Percentiles rank a stretch among this genome's conserved stretches.
Evolutionary conservation across 1,140 invertebrate genomes (phyloP).

Genomic region (Papilio helenus): DNA sequence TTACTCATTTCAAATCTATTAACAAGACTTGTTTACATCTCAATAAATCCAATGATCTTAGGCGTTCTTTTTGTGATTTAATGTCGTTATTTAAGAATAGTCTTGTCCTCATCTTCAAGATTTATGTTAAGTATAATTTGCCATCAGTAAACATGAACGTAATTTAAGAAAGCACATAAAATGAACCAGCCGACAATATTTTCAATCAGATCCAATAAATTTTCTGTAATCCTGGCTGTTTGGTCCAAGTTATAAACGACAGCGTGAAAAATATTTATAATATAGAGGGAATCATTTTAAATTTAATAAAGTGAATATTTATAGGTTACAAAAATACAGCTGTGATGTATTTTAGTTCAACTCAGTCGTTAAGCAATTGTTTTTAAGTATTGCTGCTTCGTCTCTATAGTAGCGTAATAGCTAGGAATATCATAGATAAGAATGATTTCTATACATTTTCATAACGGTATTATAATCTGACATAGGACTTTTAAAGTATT

Average conservation of each 20-base stretch:
- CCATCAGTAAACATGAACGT: conserved; percentile 55
- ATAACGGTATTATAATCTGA: too few relatives aligned
- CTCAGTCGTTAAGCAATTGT: too few relatives aligned
- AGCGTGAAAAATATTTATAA: background rate
- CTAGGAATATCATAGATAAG: too few relatives aligned
- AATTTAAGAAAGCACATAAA: conserved; percentile 66
- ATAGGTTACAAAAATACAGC: too few relatives aligned
- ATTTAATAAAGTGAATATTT: background rate
- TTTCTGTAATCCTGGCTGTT: conserved; percentile 18
- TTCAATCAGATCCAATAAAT: conserved; percentile 57
- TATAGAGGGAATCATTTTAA: background rate
- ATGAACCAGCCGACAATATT: conserved; percentile 61
- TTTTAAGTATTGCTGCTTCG: too few relatives aligned
- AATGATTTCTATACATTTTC: too few relatives aligned
- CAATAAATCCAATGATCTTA: conserved; percentile 1
- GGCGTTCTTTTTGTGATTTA: conserved; percentile 20
- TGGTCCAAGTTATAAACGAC: background rate
- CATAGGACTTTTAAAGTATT: too few relatives aligned
- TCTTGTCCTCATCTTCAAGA: conserved; percentile 42
- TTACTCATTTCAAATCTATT: background rate
- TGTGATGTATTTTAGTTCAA: too few relatives aligned
- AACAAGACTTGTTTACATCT: background rate
- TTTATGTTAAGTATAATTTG: conserved; percentile 56
- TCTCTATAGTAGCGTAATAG: too few relatives aligned
- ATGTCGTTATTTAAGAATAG: conserved; percentile 38